Base-by-base conservation (phyloP, 1,140 invertebrate species). In the Drosophila aff. region DNA sequence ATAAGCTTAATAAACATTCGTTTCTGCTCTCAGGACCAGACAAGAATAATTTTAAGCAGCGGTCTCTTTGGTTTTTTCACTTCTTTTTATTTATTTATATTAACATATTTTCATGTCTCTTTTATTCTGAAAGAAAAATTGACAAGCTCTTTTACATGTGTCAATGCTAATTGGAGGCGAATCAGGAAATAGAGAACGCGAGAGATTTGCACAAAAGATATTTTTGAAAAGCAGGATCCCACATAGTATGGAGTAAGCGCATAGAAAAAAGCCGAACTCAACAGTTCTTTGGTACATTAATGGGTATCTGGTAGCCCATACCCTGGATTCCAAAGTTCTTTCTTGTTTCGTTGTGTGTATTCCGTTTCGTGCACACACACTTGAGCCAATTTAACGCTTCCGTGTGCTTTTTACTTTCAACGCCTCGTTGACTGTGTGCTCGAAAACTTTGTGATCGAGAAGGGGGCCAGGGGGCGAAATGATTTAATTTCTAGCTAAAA, bases 381-480 rank as follows among this genome's bases (percentile, higher is more conserved):
- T 86, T 80, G 60, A 80, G 80, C 64, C 80, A 86, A 87, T 86
- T 86, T 86, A 86, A 87, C 84, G 80, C 83, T 80, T 82, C 83
- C 83, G 83, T 86, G 83, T 86, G 66, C 76, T 87, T 87, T 85
- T 77, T 59, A 76, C 79, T 86, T 63, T 76, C 57, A 64, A 80
- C 47, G 83, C 66, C 62, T 76, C 66, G 83, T 49, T 87, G 66
- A 36, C 50, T 50, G 64, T 57, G 36, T 23, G 44, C 62, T 53
- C 23, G 16, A 40, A 63, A 63, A 67, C 43, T 76, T 71, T 57
- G 40, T 23, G 21, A 10, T 11, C 0, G 26, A 10, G 58, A 13
- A 8, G 11, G 4, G 18, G 13, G 26, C 49, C 10, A 8, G n/a
- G n/a, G 10, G 28, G 28, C n/a, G 1, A 21, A 41, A 38, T 58